Percentiles rank a stretch among this genome's conserved stretches.
Evolutionary conservation across 2,888 invertebrate genomes (phyloP).

Genomic region (Nephrotoma appendiculata): DNA sequence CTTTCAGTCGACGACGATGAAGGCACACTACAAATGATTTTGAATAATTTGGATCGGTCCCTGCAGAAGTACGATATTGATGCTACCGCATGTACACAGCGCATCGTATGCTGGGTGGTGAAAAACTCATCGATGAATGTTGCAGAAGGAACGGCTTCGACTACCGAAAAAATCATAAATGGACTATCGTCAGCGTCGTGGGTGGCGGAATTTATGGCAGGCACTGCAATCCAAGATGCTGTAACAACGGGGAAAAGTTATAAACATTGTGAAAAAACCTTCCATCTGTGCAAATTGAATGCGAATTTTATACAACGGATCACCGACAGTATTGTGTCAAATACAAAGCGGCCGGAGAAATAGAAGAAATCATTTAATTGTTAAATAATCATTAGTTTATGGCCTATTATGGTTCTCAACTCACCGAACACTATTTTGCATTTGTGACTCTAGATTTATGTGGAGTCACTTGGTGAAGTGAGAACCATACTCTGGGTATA

Average conservation of each 20-base stretch:
- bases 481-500: too few species aligned
- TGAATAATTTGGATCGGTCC: conserved; percentile 36
- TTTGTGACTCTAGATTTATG: too few species aligned
- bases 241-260: conserved; percentile 33
- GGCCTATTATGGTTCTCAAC: neutral
- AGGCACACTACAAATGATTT: conserved; percentile 18
- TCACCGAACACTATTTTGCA: too few species aligned
- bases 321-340: neutral
- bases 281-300: conserved; percentile 30
- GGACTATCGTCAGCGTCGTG: conserved; percentile 32
- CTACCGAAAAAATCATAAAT: conserved; percentile 35
- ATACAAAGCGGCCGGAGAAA: neutral
- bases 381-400: neutral
- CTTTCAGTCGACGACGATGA: neutral
- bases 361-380: neutral
- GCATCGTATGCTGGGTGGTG: conserved; percentile 39
- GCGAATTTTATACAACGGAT: neutral
- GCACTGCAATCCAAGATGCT: conserved; percentile 39
- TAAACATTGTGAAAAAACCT: conserved; percentile 31
- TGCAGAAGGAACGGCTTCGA: conserved; percentile 26
- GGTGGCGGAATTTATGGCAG: conserved; percentile 31
- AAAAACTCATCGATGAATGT: conserved; percentile 30
- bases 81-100: conserved; percentile 44
- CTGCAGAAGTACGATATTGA: conserved; percentile 43
- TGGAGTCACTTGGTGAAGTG: too few species aligned